These are phyloP conservation scores for Malurus leucopterus DNA, from an alignment of 2,797 vertebrate species.

Conservation along the genomic window DNA sequence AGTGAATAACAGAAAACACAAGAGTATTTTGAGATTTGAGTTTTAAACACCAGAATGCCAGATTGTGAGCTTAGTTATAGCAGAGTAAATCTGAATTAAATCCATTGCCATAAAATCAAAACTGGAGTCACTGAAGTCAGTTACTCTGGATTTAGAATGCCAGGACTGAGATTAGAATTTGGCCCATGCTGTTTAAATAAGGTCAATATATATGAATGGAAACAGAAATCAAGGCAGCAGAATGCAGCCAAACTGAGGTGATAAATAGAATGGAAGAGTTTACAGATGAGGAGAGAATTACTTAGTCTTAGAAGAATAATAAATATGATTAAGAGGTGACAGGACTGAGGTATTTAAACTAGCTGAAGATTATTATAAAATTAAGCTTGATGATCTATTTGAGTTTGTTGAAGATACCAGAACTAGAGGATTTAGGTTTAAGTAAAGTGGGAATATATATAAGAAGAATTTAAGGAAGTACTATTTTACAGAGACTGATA, in stretches of 20 bases:
- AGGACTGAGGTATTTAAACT: slow-evolving; percentile 26
- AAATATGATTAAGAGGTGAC: slow-evolving; percentile 43
- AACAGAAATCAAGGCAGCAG: not conserved
- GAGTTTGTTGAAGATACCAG: slow-evolving; percentile 31
- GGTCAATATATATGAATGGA: not conserved
- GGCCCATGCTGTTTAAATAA: not conserved
- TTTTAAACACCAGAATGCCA: not conserved
- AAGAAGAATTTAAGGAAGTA: slow-evolving; percentile 27
- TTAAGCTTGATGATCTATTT: slow-evolving; percentile 49
- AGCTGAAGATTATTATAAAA: slow-evolving; percentile 48
- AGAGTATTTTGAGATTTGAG: not conserved
- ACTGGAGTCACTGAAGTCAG: not conserved
- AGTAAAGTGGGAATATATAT: slow-evolving; percentile 41
- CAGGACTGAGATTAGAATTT: not conserved
- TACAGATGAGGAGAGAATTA: slow-evolving; percentile 3
- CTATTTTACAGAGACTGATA: slow-evolving; percentile 23
- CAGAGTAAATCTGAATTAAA: not conserved
- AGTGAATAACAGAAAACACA: not conserved
- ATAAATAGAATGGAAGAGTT: slow-evolving; percentile 30
- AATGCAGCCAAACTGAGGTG: not conserved
- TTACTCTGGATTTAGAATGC: not conserved
- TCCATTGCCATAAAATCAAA: slow-evolving; percentile 1
- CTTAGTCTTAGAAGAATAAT: slow-evolving; percentile 33
- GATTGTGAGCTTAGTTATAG: not conserved
- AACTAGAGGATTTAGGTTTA: slow-evolving; percentile 47